Base-by-base conservation (phyloP, 2,888 invertebrate species). In the Dromius quadrimaculatus region DNA sequence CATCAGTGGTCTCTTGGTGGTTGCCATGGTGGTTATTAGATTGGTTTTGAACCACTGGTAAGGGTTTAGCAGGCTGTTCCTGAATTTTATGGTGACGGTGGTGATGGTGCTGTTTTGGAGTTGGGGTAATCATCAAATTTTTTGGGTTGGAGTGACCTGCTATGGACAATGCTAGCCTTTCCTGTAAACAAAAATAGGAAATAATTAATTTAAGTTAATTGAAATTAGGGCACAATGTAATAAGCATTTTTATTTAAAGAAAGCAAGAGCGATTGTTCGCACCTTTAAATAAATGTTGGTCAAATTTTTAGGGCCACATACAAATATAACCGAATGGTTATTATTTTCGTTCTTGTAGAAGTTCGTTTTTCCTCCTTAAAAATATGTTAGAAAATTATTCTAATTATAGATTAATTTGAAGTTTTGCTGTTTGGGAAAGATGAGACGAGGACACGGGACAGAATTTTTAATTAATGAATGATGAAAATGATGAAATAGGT, bases 91-190 rank as follows among this genome's bases (percentile, higher is more conserved):
- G 20, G 57, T 13, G 36, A 15, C 23, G 54, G 22, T 54, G 38
- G 22, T 23, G 43, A 3, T 17, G 28, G 8, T 8, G 28, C 3
- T 3, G 50, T 15, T 28, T 54, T 23, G 32, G 15, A 6, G 50
- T 6, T 3, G 50, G n/a, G 6, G 9, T 6, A 1, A 13, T 28
- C 4, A 6, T 2, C 11, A 19, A 9, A 13, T 41, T 43, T 17
- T 57, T 54, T 9, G 47, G 57, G n/a, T 69, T 47, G 15, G 32
- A 23, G 13, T 59, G 69, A 3, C 69, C 69, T 8, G 69, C 69
- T 2, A 69, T 23, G 1, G 57, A n/a, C 5, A 59, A 17, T n/a
- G 69, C 69, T 28, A 69, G 22, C n/a, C 47, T 23, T 17, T 69
- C 69, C 69, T 69, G 45, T 20, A n/a, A n/a, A n/a, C n/a, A n/a